Evolutionary conservation across 1,140 invertebrate species (phyloP), one percentile per base, ranked within the genome.

Genomic region (Lutraria rhynchaena): DNA sequence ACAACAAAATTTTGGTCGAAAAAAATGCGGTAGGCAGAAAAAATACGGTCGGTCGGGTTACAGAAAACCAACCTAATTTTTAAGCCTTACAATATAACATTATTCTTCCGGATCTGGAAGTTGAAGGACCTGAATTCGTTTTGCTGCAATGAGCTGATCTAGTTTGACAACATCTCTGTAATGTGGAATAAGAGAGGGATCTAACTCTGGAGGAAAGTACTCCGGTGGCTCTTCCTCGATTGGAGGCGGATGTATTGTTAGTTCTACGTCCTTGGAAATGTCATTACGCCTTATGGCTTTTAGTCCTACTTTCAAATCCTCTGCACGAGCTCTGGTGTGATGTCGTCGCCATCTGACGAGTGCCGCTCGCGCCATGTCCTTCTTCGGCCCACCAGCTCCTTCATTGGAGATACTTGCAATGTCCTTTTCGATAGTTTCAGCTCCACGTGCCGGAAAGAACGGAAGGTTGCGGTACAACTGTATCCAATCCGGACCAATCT

Each of bases 391-490:
- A 13, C 87, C 73, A 1, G 78, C 71, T 2, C 83, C 83, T 7
- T 49, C 55, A 13, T 78, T 55, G n/a, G 55, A 61, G 24, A 88
- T 80, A 41, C 86, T 65, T 5, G 76, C 46, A 53, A 90, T 87
- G 86, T 90, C 89, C n/a, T 60, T 82, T 63, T 87, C 88, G 44
- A 90, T 86, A n/a, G 87, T 90, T 37, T 83, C 80, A 0, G 71
- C 69, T 15, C 89, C 89, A n/a, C 89, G 82, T 22, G 74, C 29
- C 24, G 89, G 89, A 55, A 82, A 69, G 86, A 90, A 90, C 17
- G 85, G 86, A 13, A 90, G 81, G 27, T 77, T 77, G 1, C 84
- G 82, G 70, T 90, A 90, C 7, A 90, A 71, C 13, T 74, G 41
- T 3, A 81, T 70, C 88, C 89, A 89, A 70, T 89, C 89, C 29